Percentiles rank a stretch among this genome's conserved stretches.
phyloP scores from a whole-genome alignment of 2,797 vertebrate species.

The Mycteria americana region DNA sequence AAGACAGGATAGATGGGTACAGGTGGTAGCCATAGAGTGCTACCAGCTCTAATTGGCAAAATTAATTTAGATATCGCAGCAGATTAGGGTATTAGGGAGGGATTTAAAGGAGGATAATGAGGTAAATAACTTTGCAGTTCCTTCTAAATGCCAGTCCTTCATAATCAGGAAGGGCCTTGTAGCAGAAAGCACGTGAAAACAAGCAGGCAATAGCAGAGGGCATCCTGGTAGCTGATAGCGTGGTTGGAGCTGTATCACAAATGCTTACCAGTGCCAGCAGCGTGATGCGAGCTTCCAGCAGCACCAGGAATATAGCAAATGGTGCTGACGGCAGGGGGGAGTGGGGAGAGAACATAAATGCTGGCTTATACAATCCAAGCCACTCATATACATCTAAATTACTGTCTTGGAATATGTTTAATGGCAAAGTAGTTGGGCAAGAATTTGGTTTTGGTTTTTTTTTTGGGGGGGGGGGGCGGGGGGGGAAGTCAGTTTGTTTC shows the following conservation, averaged over 20 bases:
- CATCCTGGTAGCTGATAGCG: neutral
- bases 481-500: neutral
- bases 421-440: neutral
- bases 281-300: neutral
- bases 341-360: neutral
- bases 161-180: neutral
- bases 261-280: neutral
- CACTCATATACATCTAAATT: neutral
- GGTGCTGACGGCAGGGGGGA: neutral
- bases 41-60: neutral
- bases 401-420: neutral
- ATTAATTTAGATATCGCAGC: neutral
- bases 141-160: neutral
- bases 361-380: neutral
- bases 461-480: fast-evolving
- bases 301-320: neutral
- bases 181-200: neutral
- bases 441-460: neutral
- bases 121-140: neutral
- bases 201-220: neutral
- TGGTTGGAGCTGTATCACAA: neutral
- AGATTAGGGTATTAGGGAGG: neutral
- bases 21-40: neutral
- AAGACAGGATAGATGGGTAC: neutral
- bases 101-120: conserved; percentile 5